Percentiles rank a stretch among this genome's conserved stretches.
Evolutionary conservation across 2,888 invertebrate species (phyloP).

Genomic region (Phengaris alcon): DNA sequence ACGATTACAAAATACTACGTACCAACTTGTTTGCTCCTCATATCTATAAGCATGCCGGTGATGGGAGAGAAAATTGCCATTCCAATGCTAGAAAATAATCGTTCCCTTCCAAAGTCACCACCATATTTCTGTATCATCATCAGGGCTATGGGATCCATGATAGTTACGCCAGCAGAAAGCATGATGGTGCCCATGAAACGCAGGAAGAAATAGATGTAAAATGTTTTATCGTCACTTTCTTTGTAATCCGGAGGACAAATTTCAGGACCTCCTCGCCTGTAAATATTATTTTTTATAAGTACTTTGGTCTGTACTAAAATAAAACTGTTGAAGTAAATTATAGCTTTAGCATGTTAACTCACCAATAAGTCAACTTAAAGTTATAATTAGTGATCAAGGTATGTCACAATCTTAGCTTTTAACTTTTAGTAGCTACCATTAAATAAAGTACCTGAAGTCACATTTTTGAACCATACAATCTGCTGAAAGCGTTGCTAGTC

Average conservation of each 20-base stretch:
- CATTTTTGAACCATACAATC: slow-evolving; percentile 89
- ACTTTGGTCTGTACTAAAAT: background rate
- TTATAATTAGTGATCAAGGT: no score
- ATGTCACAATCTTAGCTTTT: no score
- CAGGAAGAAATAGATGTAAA: slow-evolving; percentile 90
- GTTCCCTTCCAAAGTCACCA: slow-evolving; percentile 89
- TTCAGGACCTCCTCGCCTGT: slow-evolving; percentile 85
- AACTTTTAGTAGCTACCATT: background rate
- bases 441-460: slow-evolving; percentile 78
- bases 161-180: slow-evolving; percentile 90
- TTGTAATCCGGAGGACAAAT: slow-evolving; percentile 89
- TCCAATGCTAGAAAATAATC: slow-evolving; percentile 88
- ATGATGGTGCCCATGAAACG: slow-evolving; percentile 89
- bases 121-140: slow-evolving; percentile 91
- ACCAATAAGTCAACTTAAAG: no score
- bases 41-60: slow-evolving; percentile 88
- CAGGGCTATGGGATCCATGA: slow-evolving; percentile 92
- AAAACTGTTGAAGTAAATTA: background rate
- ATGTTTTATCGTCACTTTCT: slow-evolving; percentile 86
- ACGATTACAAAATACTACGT: slow-evolving; percentile 61
- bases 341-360: background rate
- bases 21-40: slow-evolving; percentile 80
- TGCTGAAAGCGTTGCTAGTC: slow-evolving; percentile 80
- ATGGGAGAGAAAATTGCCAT: slow-evolving; percentile 91
- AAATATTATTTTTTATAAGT: slow-evolving; percentile 48